phyloP scores from a whole-genome alignment of 1,140 invertebrate species.

The Tribolium castaneum region DNA sequence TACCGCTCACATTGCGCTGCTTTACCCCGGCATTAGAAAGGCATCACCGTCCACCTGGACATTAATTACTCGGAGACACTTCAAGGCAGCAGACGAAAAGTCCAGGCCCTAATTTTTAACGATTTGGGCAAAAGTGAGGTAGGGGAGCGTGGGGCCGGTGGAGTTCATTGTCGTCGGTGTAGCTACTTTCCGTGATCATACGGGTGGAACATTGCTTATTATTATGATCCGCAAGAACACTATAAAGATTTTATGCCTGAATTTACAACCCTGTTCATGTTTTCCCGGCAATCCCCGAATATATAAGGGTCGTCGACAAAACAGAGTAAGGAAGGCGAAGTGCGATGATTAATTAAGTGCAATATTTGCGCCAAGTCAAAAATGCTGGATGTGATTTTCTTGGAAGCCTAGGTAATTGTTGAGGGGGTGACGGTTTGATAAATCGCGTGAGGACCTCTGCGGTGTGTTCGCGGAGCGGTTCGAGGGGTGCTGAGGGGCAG shows the following conservation, averaged over 20 bases:
- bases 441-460: conserved; percentile 2
- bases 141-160: too few relatives aligned
- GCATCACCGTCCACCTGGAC: background rate
- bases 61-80: conserved; percentile 3
- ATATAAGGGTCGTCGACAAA: conserved; percentile 17
- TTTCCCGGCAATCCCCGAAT: conserved; percentile 25
- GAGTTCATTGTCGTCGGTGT: background rate
- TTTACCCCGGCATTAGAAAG: conserved; percentile 16
- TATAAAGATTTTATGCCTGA: conserved; percentile 36
- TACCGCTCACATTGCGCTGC: background rate
- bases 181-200: conserved; percentile 10
- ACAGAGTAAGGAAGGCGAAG: conserved; percentile 7
- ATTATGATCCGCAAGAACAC: conserved; percentile 40
- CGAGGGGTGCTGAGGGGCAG: conserved; percentile 1
- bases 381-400: background rate
- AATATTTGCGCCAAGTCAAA: background rate
- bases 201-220: conserved; percentile 35
- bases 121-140: too few relatives aligned
- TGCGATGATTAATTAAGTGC: conserved; percentile 32
- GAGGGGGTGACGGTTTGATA: conserved; percentile 21
- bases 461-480: conserved; percentile 22
- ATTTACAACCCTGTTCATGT: conserved; percentile 37
- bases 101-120: background rate
- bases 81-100: background rate
- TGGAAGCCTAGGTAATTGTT: background rate